Evolutionary conservation across 2,113 vertebrate species (phyloP), one percentile per base, ranked within the genome.

Genomic region (Eulemur macaco): DNA sequence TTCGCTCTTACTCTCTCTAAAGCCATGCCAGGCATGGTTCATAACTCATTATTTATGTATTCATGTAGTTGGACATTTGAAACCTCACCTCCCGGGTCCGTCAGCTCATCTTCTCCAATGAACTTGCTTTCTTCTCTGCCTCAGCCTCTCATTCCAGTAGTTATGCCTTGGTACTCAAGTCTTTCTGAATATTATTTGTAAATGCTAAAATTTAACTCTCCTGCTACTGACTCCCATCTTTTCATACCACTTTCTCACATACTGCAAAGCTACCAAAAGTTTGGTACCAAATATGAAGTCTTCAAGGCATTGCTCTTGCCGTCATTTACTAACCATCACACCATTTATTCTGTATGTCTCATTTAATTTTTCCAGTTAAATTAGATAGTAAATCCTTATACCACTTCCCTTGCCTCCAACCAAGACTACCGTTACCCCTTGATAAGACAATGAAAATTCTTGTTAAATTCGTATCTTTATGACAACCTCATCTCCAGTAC

Each of bases 401-500:
- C 3, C n/a, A 14, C 4, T 86, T 31, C 13, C 14, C 14, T 47
- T 14, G 10, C 14, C 31, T 5, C 2, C 5, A 27, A 0, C 1
- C 42, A 17, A 63, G n/a, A 56, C 1, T 29, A 6, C 12, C 3
- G 17, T 69, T 42, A 20, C 13, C 34, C 6, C 8, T 58, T 15
- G 0, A 37, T 6, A 42, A 2, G 3, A 0, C 37, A 42, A 25
- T 42, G 9, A 6, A 39, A 68, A 5, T 29, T 56, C 15, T 47
- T 2, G 6, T 34, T 89, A 68, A 63, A 50, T 50, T 52, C 6
- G 9, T 60, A 14, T 29, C 0, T 54, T 42, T 45, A 58, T 58
- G 34, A 4, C 23, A n/a, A 20, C 0, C 29, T 1, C 6, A 1
- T 25, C 1, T 68, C 39, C 6, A 20, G 7, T 1, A 21, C 12